phyloP scores from a whole-genome alignment of 2,797 vertebrate genomes.

The Bucorvus abyssinicus region DNA sequence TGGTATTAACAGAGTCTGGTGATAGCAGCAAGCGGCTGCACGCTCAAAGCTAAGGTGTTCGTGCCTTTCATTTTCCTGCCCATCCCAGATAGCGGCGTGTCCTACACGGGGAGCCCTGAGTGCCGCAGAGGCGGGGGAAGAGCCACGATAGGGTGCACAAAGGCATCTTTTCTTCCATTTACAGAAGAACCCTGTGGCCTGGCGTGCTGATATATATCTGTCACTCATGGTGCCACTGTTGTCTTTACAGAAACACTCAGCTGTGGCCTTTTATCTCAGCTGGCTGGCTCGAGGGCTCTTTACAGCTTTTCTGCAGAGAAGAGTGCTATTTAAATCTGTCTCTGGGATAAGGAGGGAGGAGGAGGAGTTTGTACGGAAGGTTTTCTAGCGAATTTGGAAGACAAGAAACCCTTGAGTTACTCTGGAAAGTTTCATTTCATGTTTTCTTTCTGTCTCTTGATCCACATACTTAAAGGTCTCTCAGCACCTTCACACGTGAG shows the following conservation, averaged over 20 bases:
- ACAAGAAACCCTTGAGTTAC: not conserved
- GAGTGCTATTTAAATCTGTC: not conserved
- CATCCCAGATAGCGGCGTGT: accelerated
- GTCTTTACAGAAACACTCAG: constrained; percentile 10
- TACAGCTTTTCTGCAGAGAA: not conserved
- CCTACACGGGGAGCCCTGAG: not conserved
- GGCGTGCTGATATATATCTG: not conserved
- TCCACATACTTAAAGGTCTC: not conserved
- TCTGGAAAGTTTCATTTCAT: not conserved
- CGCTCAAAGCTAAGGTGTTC: accelerated
- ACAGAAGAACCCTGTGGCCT: not conserved
- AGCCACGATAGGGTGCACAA: not conserved
- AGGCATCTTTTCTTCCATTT: not conserved
- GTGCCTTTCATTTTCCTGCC: not conserved
- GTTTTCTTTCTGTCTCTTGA: not conserved
- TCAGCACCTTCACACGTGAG: not conserved
- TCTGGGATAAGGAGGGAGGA: not conserved
- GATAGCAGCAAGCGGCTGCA: not conserved
- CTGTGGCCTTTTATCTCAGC: constrained; percentile 8
- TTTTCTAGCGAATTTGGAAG: not conserved
- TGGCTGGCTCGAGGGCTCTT: not conserved
- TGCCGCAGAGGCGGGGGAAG: accelerated
- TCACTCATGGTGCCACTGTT: not conserved
- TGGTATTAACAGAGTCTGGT: not conserved
- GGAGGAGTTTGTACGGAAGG: not conserved